Evolutionary conservation across 2,113 vertebrate species (phyloP), one percentile per base, ranked within the genome.

Genomic region (Rallus limicola): DNA sequence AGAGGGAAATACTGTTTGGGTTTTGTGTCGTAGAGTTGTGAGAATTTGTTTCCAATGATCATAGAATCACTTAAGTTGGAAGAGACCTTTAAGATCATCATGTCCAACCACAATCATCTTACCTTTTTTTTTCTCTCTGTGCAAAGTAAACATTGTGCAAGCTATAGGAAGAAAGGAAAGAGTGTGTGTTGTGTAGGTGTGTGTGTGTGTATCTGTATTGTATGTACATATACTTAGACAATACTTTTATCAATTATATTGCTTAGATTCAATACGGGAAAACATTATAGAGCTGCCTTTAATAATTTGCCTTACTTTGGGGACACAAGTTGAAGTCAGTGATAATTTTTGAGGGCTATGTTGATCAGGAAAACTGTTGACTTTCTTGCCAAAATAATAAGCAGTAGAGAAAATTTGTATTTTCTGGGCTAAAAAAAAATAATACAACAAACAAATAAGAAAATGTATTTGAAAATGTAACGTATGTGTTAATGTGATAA

Each of bases 151-250:
- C 15, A 19, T 29, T 71, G 19, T 67, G 16, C 12, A 71, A 69
- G 9, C 17, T n/a, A 2, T 11, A 20, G 56, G 31, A 48, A 38
- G 52, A 76, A 81, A 58, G 26, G 25, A n/a, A 65, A 46, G 23
- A 16, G 12, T 18, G 4, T 40, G 16, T 50, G 5, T 77, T 28
- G 7, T 17, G 5, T 21, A 8, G 50, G 6, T n/a, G 5, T 28
- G 4, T 42, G 16, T 19, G 13, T 46, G 5, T 62, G 9, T 70
- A 2, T 63, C 3, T 42, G 4, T 23, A 1, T 5, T 56, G 4
- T 56, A 9, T 26, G 20, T 31, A 28, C 8, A 9, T 46, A 15
- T 58, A n/a, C 25, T 7, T 60, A 11, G 44, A 18, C 10, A 33
- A 74, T 62, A 2, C 26, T 55, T 82, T 76, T 46, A 58, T 56